Percentiles rank a stretch among this genome's conserved stretches.
Conservation (phyloP, 2,113 vertebrate species). For the Alethe castanea region DNA sequence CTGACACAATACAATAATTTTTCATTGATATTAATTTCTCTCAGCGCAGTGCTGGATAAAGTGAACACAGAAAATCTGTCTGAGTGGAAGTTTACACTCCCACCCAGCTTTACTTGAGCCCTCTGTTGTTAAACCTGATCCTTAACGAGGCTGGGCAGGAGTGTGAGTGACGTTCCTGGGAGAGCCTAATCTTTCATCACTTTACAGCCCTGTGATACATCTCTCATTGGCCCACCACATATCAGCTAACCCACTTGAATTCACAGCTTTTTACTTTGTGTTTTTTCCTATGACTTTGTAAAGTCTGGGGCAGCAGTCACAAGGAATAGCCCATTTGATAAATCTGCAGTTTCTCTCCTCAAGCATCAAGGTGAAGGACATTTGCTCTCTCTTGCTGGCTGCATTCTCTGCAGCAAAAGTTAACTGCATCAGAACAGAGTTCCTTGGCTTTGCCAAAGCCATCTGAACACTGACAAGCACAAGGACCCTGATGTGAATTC, state of each 20-base stretch:
- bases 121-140: not conserved
- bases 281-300: not conserved
- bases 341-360: not conserved
- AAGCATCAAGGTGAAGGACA: not conserved
- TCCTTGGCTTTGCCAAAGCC: not conserved
- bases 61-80: not conserved
- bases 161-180: not conserved
- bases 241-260: not conserved
- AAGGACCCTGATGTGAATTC: not conserved
- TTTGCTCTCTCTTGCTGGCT: fast-evolving
- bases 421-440: not conserved
- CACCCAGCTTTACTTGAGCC: not conserved
- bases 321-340: not conserved
- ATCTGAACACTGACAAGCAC: not conserved
- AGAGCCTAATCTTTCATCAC: not conserved
- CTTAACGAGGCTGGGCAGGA: not conserved
- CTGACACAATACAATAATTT: not conserved
- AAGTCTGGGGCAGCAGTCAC: not conserved
- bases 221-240: not conserved
- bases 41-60: not conserved
- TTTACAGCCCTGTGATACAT: fast-evolving
- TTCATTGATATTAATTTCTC: not conserved
- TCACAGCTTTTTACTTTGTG: not conserved
- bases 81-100: not conserved
- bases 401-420: not conserved